These are phyloP conservation scores for Collichthys lucidus DNA, from an alignment of 2,113 vertebrate species.

Conservation along the genomic window DNA sequence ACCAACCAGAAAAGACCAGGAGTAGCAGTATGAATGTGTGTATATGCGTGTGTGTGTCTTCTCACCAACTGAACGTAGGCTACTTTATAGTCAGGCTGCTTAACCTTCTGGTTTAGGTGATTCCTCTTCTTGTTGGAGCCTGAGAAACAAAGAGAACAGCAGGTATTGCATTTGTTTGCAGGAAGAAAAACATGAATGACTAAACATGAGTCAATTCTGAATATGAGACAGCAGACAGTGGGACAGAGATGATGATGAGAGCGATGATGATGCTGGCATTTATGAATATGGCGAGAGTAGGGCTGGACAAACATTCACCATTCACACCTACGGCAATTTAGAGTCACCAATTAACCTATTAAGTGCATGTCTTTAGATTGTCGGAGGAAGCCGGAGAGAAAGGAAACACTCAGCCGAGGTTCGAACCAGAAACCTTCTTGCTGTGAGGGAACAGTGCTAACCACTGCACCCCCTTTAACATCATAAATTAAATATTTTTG, in stretches of 20 bases:
- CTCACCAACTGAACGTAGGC: constrained; percentile 98
- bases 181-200: neutral
- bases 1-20: constrained; percentile 6
- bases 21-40: constrained; percentile 21
- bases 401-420: too few species aligned
- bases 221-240: neutral
- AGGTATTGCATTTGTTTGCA: neutral
- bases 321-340: neutral
- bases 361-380: too few species aligned
- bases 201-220: neutral
- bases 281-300: neutral
- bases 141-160: constrained; percentile 65
- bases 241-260: constrained; percentile 4
- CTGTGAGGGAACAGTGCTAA: too few species aligned
- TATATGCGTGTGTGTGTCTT: constrained; percentile 35
- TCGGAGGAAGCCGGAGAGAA: too few species aligned
- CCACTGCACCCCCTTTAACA: too few species aligned
- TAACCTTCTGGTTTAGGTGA: constrained; percentile 89
- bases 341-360: too few species aligned
- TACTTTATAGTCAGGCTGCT: constrained; percentile 95
- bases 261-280: neutral
- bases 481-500: too few species aligned
- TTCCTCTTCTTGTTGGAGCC: constrained; percentile 92
- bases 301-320: neutral
- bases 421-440: too few species aligned